These are phyloP conservation scores for Pogoniulus pusillus DNA, from an alignment of 2,797 vertebrate species.

Conservation along the genomic window DNA sequence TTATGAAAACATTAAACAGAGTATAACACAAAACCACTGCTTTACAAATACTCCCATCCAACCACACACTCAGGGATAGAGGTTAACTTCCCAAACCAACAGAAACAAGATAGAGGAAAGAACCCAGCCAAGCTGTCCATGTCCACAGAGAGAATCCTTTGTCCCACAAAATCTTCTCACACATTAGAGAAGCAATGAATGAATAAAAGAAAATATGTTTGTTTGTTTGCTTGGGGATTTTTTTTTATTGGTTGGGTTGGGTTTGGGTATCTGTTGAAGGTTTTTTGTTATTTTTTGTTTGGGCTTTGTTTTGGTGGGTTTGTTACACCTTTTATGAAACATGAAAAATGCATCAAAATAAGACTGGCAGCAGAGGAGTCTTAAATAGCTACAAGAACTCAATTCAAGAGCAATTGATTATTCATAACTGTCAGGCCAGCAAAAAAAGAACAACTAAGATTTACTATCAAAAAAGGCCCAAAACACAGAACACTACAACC, in stretches of 20 bases:
- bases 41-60: neutral
- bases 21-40: neutral
- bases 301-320: too few relatives aligned
- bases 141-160: neutral
- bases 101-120: neutral
- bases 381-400: neutral
- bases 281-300: too few relatives aligned
- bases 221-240: too few relatives aligned
- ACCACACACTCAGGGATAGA: neutral
- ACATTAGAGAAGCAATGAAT: neutral
- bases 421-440: neutral
- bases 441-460: neutral
- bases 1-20: neutral
- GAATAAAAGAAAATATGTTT: neutral
- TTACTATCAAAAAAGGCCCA: neutral
- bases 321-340: neutral
- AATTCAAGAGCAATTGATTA: conserved; percentile 20
- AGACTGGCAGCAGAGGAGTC: neutral
- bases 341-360: neutral
- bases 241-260: too few relatives aligned
- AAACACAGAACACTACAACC: neutral
- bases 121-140: neutral
- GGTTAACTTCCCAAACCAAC: neutral
- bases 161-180: neutral
- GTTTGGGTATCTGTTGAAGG: too few relatives aligned